Base-by-base conservation (phyloP, 2,797 vertebrate species). In the Choloepus didactylus region DNA sequence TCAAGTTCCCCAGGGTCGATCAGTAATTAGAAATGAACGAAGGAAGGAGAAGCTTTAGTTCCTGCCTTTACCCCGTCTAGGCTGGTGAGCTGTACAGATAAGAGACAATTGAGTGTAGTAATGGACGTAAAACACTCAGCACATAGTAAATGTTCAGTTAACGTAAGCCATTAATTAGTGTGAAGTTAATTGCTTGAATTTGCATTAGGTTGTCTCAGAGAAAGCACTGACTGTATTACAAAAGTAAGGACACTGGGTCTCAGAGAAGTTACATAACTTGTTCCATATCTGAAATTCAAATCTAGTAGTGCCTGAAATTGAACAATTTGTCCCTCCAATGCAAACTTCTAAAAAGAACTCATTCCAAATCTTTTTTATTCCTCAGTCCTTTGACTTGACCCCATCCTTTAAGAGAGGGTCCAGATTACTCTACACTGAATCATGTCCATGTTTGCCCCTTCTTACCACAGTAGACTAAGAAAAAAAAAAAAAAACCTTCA, bases 271-370 rank as follows among this genome's bases (percentile, higher is more conserved):
- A 69, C 64, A 6, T 38, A 54, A 81, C 35, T 35, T 21, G 4
- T 21, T 31, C 51, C 35, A 27, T 18, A 27, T 46, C 62, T 77
- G 1, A 38, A 54, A n/a, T 54, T 66, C 69, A 54, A 87, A 85
- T 25, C n/a, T 41, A 76, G 16, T n/a, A 18, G 15, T 76, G 76
- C 25, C n/a, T 91, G 54, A 75, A 70, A 80, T 59, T 76, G 27
- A 79, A 25, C 14, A 5, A 10, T 0, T 0, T 15, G 31, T 0
- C 9, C 29, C 41, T 15, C 41, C 27, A 66, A 0, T 18, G 31
- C 41, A 66, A 66, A 44, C 56, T 41, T 19, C 25, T 46, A 19
- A 16, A 7, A 0, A 70, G 51, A 70, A 54, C 23, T 41, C 66
- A 62, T 46, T 44, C 29, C 12, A 35, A 72, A 38, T 16, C 35